Evolutionary conservation across 2,888 invertebrate species (phyloP).

Genomic region (Andrena haemorrhoa): DNA sequence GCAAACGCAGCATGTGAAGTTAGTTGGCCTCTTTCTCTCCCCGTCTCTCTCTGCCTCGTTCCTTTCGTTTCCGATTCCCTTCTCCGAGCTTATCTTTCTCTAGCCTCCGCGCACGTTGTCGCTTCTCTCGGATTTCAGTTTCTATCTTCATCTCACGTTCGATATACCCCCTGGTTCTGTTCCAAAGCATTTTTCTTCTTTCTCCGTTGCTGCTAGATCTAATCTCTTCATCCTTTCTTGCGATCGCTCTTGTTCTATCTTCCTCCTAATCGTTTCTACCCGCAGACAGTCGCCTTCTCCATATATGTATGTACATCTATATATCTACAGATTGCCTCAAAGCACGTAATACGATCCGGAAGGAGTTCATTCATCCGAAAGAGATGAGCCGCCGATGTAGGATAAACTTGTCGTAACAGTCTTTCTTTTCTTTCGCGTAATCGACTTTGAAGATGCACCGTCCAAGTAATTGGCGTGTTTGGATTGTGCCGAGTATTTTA

Average conservation of each 20-base stretch:
- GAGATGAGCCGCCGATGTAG: neutral
- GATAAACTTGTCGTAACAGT: too few species aligned
- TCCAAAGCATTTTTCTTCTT: neutral
- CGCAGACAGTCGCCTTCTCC: neutral
- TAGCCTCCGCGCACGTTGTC: neutral
- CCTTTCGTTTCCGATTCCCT: slow-evolving; percentile 14
- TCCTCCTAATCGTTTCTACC: neutral
- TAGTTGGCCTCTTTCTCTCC: neutral
- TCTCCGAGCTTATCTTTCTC: neutral
- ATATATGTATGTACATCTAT: too few species aligned
- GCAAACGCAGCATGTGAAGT: slow-evolving; percentile 26
- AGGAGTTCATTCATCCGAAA: neutral
- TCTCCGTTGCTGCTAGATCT: neutral
- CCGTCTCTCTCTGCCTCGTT: neutral
- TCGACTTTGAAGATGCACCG: too few species aligned
- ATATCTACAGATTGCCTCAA: neutral
- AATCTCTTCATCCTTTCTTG: neutral
- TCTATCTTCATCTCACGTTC: neutral
- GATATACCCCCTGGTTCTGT: slow-evolving; percentile 1
- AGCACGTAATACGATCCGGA: neutral
- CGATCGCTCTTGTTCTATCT: neutral
- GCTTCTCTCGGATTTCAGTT: slow-evolving; percentile 25
- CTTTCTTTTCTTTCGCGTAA: too few species aligned
- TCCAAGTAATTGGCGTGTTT: too few species aligned
- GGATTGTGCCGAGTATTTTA: too few species aligned